phyloP scores from a whole-genome alignment of 2,113 vertebrate species.

The Bufo bufo region DNA sequence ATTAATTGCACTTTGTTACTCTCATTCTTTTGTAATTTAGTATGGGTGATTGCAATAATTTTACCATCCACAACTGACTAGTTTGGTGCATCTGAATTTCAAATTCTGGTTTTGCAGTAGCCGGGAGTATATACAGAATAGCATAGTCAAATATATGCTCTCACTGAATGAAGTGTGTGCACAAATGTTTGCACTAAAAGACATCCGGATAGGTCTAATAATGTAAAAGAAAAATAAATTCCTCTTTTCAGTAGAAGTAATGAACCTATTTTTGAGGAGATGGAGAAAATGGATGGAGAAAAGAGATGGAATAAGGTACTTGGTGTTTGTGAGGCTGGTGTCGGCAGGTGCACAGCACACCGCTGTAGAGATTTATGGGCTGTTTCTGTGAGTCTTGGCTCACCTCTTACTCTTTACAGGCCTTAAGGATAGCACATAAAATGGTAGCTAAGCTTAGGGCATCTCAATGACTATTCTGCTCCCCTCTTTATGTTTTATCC shows the following conservation, averaged over 20 bases:
- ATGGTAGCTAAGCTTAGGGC: conserved; percentile 47
- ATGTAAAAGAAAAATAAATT: background rate
- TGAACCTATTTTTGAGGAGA: conserved; percentile 13
- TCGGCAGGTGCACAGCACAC: conserved; percentile 52
- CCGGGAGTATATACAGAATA: background rate
- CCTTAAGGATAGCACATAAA: conserved; percentile 52
- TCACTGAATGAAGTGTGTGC: background rate
- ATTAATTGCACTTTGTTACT: background rate
- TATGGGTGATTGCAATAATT: background rate
- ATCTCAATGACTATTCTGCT: conserved; percentile 45
- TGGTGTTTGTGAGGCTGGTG: conserved; percentile 25
- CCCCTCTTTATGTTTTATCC: background rate
- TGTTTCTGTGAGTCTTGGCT: conserved; percentile 58
- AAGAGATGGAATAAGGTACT: background rate
- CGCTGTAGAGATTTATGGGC: conserved; percentile 50
- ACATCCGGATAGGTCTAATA: background rate
- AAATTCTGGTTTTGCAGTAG: background rate
- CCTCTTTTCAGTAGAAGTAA: background rate
- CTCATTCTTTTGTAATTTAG: background rate
- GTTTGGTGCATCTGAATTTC: fast-evolving
- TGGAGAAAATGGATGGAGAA: background rate
- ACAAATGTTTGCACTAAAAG: background rate
- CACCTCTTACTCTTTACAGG: conserved; percentile 48
- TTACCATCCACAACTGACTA: background rate
- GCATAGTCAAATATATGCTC: background rate